Evolutionary conservation across 1,140 invertebrate genomes (phyloP).

Genomic region (Lepidurus apus): DNA sequence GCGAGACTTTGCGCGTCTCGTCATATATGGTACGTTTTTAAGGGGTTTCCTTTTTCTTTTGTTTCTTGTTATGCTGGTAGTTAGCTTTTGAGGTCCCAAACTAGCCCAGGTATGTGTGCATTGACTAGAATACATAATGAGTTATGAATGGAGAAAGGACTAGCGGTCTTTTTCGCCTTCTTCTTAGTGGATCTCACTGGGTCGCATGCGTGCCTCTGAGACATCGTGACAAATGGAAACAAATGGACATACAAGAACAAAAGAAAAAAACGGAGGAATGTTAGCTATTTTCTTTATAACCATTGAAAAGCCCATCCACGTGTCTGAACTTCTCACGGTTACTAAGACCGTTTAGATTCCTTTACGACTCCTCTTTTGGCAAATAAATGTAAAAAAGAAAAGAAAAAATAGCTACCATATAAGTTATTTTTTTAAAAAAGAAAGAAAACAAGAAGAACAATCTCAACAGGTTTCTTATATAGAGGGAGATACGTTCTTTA

Average conservation of each 20-base stretch:
- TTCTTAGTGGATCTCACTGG: background rate
- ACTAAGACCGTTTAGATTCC: background rate
- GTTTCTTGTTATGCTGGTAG: background rate
- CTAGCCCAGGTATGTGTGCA: background rate
- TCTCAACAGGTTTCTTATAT: slow-evolving; percentile 9
- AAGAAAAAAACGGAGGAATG: background rate
- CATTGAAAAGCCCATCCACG: slow-evolving; percentile 22
- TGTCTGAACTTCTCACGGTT: background rate
- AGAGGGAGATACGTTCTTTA: background rate
- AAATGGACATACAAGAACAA: background rate
- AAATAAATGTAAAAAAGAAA: slow-evolving; percentile 20
- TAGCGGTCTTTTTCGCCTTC: background rate
- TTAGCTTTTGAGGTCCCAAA: background rate
- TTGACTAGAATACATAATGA: slow-evolving; percentile 14
- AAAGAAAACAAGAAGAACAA: background rate
- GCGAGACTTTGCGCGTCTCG: slow-evolving; percentile 12
- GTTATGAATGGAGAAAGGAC: slow-evolving; percentile 11
- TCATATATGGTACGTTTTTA: background rate
- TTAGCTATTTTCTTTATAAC: background rate
- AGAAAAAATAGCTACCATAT: slow-evolving; percentile 20
- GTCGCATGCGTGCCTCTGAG: background rate
- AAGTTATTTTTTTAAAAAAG: background rate
- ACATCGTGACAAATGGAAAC: slow-evolving; percentile 25
- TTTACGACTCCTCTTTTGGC: background rate
- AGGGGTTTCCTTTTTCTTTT: background rate